phyloP scores from a whole-genome alignment of 2,797 vertebrate species.

The Ctenochaetus hawaiiensis region DNA sequence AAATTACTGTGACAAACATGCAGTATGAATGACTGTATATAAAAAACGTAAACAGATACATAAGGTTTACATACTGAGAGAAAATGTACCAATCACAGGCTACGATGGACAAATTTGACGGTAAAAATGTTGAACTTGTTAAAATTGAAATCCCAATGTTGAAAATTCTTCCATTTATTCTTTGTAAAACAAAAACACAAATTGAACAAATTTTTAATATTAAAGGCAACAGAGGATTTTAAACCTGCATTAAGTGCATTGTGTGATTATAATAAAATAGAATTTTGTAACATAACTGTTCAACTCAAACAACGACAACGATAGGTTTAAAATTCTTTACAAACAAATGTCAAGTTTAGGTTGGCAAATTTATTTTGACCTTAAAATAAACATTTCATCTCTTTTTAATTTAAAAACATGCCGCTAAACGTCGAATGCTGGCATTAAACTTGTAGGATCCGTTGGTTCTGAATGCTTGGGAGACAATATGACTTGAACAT shows the following conservation, averaged over 20 bases:
- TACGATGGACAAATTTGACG: conserved; percentile 51
- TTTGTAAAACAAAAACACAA: conserved; percentile 44
- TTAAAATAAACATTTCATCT: conserved; percentile 31
- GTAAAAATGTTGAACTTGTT: conserved; percentile 43
- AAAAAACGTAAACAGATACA: conserved; percentile 80
- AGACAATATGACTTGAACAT: conserved; percentile 45
- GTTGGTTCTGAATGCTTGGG: conserved; percentile 42
- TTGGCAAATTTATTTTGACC: conserved; percentile 32
- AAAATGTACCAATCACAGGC: conserved; percentile 74
- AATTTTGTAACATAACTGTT: conserved; percentile 46
- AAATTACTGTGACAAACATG: conserved; percentile 53
- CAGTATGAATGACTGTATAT: conserved; percentile 71
- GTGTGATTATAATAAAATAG: conserved; percentile 68
- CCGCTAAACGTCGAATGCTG: conserved; percentile 31
- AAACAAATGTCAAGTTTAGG: conserved; percentile 25
- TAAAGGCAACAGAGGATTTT: conserved; percentile 47
- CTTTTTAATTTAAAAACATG: conserved; percentile 29
- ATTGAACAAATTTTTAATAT: conserved; percentile 22
- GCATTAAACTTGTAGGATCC: conserved; percentile 15
- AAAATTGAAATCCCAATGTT: conserved; percentile 45
- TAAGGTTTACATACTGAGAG: conserved; percentile 71
- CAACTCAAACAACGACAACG: conserved; percentile 41
- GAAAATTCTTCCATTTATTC: conserved; percentile 51
- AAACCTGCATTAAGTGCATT: conserved; percentile 78
- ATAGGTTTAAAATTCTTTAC: conserved; percentile 35